Percentiles rank a stretch among this genome's conserved stretches.
phyloP scores from a whole-genome alignment of 1,140 invertebrate genomes.

The Trichoplusia ni region DNA sequence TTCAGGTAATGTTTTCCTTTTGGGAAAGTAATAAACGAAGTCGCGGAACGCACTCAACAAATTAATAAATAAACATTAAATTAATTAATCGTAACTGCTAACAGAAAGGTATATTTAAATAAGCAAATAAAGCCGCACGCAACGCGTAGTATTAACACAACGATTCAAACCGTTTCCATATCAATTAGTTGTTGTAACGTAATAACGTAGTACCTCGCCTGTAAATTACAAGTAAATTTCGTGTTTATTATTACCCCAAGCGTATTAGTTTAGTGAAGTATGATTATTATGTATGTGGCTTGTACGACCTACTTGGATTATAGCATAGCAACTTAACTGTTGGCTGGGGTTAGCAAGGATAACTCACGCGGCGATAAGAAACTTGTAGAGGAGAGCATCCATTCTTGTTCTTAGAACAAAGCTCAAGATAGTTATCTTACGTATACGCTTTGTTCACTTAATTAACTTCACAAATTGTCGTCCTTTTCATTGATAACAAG shows the following conservation, averaged over 20 bases:
- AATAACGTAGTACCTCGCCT: slow-evolving; percentile 6
- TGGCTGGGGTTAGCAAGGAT: slow-evolving; percentile 28
- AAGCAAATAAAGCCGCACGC: too few species aligned
- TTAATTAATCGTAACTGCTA: too few species aligned
- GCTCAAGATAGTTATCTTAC: slow-evolving; percentile 52
- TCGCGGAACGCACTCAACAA: too few species aligned
- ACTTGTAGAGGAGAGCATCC: slow-evolving; percentile 40
- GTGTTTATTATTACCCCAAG: slow-evolving; percentile 18
- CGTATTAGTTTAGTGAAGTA: slow-evolving; percentile 25
- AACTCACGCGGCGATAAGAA: slow-evolving; percentile 46
- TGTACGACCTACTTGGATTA: slow-evolving; percentile 28
- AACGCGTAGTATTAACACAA: background rate
- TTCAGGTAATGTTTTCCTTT: too few species aligned
- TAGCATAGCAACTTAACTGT: slow-evolving; percentile 27
- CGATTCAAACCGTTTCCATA: slow-evolving; percentile 12
- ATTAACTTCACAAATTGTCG: slow-evolving; percentile 59
- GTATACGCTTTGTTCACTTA: slow-evolving; percentile 56
- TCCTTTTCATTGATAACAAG: slow-evolving; percentile 33
- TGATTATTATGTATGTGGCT: slow-evolving; percentile 26
- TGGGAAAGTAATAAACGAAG: too few species aligned
- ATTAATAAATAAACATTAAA: too few species aligned
- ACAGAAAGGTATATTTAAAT: too few species aligned
- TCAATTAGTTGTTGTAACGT: slow-evolving; percentile 25
- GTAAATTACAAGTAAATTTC: slow-evolving; percentile 29
- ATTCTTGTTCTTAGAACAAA: slow-evolving; percentile 49